Base-by-base conservation (phyloP, 35 echinoderm and acorn worm species). In the Holothuria glaberrima region DNA sequence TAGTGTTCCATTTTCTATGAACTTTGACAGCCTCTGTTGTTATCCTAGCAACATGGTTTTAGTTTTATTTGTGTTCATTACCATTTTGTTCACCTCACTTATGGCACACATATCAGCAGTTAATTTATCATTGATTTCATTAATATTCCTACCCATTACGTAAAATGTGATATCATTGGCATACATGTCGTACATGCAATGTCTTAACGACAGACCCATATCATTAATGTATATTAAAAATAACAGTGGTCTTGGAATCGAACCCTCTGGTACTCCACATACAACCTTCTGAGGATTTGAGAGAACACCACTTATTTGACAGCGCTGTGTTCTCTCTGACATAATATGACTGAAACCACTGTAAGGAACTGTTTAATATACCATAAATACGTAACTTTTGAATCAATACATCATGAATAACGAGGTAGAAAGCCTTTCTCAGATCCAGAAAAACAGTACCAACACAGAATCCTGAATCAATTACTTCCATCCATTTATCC, bases 1-100 rank as follows among this genome's bases (percentile, higher is more conserved):
- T 14, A 61, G 58, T 61, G 12, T 61, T 61, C 58, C 58, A 14
- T 14, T 14, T 61, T 61, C 58, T n/a, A n/a, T n/a, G n/a, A n/a
- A n/a, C n/a, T n/a, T n/a, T n/a, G n/a, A 72, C 0, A 72, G 31
- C 29, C 69, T 72, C 0, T 72, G 69, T 19, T 33, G 69, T 72
- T 16, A 33, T 72, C 69, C 69, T 72, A 72, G 22, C 69, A 72
- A 72, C 69, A 72, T 72, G 31, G 69, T 72, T 72, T 72, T 72
- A 27, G 69, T 72, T 72, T 72, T 27, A 72, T 72, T 19, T 19
- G 69, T 72, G 31, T 72, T 72, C 69, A 72, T 0, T 72, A 33
- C 69, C 69, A 72, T 72, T 72, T 72, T 72, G 31, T 72, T 72
- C 31, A 72, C 69, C 69, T 72, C 31, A 72, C 58, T 3, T n/a